These are phyloP conservation scores for Lacerta bilineata DNA, from an alignment of 2,797 vertebrate genomes.

Conservation along the genomic window DNA sequence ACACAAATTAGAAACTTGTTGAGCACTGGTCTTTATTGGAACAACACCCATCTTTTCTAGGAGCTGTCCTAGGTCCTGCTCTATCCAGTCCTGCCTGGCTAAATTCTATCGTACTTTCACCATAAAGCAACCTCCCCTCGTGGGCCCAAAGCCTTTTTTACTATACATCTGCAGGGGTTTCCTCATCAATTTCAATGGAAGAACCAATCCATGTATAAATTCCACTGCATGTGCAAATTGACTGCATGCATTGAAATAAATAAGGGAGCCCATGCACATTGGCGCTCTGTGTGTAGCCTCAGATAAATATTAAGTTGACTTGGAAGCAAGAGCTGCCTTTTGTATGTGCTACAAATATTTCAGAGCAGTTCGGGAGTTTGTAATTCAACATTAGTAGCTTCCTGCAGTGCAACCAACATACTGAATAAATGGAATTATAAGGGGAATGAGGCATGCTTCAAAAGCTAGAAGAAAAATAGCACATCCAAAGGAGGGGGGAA, in stretches of 20 bases:
- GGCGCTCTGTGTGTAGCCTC: not conserved
- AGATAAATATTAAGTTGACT: constrained; percentile 16
- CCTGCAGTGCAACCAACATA: constrained; percentile 20
- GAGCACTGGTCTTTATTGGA: not conserved
- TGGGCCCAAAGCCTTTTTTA: not conserved
- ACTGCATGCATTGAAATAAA: not conserved
- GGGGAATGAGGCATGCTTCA: constrained; percentile 6
- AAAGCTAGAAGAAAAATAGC: constrained; percentile 4
- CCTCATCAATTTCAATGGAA: not conserved
- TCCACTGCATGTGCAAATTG: not conserved
- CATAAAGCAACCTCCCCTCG: not conserved
- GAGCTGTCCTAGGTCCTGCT: not conserved
- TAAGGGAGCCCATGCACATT: not conserved
- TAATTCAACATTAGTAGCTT: constrained; percentile 11
- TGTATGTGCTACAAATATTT: not conserved
- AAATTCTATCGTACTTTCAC: not conserved
- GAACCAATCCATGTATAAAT: not conserved
- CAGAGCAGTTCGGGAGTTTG: not conserved
- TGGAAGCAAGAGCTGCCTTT: not conserved
- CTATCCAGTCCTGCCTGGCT: not conserved
- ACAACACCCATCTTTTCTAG: not conserved
- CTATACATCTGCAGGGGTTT: not conserved
- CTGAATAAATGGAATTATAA: not conserved
- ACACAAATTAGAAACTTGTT: not conserved
- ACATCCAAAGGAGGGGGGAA: not conserved